Evolutionary conservation across 2,888 invertebrate species (phyloP), one percentile per base, ranked within the genome.

Genomic region (Pherbina coryleti): DNA sequence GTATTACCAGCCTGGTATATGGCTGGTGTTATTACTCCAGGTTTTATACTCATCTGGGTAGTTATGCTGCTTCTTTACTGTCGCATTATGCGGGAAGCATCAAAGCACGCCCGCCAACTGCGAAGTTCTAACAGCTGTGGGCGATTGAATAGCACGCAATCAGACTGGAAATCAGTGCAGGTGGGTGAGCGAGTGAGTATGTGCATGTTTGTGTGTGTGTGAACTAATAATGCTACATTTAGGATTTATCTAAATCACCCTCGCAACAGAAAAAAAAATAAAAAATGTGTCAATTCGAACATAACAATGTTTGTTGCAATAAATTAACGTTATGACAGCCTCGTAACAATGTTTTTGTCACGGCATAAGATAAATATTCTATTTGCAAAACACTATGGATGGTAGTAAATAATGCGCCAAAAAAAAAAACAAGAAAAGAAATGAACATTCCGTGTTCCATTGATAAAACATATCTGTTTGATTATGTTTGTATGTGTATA

Each of bases 141-240:
- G 8, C 77, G 81, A 66, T 79, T 22, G 44, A 77, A 71, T 53
- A 74, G 57, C 22, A 77, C 51, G 25, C 84, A 85, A 78, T 92
- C 92, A 79, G 94, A 95, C 86, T 93, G 94, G 91, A 95, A 94
- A 90, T 94, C 94, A 81, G 92, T 95, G 81, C 95, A 95, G 92
- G 95, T 94, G 88, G 53, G 74, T 28, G 17, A 64, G 22, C 31
- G 17, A 22, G 28, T 22, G 17, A 28, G 19, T 22, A 55, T 55
- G n/a, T 25, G 25, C 4, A 11, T 57, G 3, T 57, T 19, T 57
- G 25, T 57, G 14, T 25, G 2, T 37, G 34, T n/a, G 44, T 44
- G 44, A 67, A 44, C 22, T n/a, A 34, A 7, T 67, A 67, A 25
- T 34, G 22, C 19, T 14, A 11, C 25, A 34, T n/a, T 14, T 22